These are phyloP conservation scores for Microcebus griseorufus DNA, from an alignment of 2,113 vertebrate species.

Conservation along the genomic window DNA sequence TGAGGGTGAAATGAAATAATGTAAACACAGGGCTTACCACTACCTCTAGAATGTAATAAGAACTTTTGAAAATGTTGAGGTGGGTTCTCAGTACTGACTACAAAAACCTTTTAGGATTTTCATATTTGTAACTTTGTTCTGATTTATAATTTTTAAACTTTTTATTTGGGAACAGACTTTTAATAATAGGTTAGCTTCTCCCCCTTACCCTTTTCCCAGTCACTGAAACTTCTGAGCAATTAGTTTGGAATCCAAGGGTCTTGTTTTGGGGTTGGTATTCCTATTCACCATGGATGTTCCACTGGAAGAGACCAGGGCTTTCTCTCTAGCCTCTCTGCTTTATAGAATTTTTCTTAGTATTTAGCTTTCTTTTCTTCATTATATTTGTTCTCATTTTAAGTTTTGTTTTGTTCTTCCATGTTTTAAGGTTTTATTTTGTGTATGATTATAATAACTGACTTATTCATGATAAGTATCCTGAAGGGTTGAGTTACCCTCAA, in stretches of 20 bases:
- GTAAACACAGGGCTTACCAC: neutral
- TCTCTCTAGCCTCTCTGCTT: neutral
- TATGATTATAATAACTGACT: slow-evolving; percentile 5
- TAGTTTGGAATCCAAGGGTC: neutral
- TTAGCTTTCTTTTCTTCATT: neutral
- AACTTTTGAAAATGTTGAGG: neutral
- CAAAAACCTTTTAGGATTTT: slow-evolving; percentile 28
- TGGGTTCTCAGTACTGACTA: neutral
- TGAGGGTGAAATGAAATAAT: neutral
- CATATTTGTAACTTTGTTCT: slow-evolving; percentile 11
- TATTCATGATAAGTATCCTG: slow-evolving; percentile 12
- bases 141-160: neutral
- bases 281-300: neutral
- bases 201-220: neutral
- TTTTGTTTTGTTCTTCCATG: slow-evolving; percentile 24
- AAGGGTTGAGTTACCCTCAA: neutral
- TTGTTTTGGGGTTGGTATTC: neutral
- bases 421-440: slow-evolving; percentile 40
- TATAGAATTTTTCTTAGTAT: slow-evolving; percentile 11
- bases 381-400: slow-evolving; percentile 8
- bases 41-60: neutral
- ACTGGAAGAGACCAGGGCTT: neutral
- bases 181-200: neutral
- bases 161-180: slow-evolving; percentile 10
- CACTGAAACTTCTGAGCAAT: neutral